Conservation (phyloP, 1,140 invertebrate species). For the Trichogramma pretiosum region DNA sequence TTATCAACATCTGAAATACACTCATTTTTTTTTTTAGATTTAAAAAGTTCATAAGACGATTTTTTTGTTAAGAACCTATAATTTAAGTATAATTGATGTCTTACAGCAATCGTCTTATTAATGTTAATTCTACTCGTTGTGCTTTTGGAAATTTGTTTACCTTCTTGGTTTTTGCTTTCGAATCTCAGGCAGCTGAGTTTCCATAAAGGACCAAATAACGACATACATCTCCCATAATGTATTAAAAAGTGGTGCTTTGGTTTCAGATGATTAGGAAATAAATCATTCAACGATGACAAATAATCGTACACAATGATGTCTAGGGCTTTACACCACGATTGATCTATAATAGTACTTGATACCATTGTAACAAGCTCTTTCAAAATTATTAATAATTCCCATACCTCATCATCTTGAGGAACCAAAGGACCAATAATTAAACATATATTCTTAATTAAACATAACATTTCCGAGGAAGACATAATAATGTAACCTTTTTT, state of each 20-base stretch:
- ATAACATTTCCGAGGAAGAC: slow-evolving; percentile 14
- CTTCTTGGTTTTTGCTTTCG: not conserved
- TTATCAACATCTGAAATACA: not conserved
- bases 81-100: not conserved
- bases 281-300: not conserved
- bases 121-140: not conserved
- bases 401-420: not conserved
- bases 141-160: not conserved
- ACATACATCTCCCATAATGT: not conserved
- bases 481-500: slow-evolving; percentile 16
- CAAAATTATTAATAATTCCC: not conserved
- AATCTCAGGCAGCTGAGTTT: not conserved
- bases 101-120: slow-evolving; percentile 1
- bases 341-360: not conserved
- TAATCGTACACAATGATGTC: not conserved
- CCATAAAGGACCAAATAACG: slow-evolving; percentile 1
- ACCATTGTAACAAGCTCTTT: not conserved
- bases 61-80: not conserved
- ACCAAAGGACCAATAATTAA: slow-evolving; percentile 12
- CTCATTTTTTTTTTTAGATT: not conserved
- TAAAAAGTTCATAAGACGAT: not conserved
- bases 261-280: not conserved
- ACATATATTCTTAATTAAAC: slow-evolving; percentile 12
- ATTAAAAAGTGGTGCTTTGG: slow-evolving; percentile 4
- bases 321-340: not conserved